Evolutionary conservation across 2,888 invertebrate species (phyloP), one percentile per base, ranked within the genome.

Genomic region (Gisinianus flammeolus): DNA sequence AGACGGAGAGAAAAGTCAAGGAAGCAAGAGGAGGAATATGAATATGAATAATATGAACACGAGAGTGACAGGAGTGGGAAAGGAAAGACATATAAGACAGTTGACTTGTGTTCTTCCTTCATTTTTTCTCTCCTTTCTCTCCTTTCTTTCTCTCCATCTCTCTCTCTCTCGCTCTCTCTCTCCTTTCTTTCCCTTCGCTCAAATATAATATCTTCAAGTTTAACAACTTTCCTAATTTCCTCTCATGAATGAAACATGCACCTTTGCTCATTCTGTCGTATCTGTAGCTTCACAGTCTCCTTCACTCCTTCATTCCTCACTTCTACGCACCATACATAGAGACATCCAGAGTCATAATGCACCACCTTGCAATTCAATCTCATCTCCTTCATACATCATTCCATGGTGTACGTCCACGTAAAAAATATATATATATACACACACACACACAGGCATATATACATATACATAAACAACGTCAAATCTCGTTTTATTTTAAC

Each of bases 151-250:
- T n/a, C n/a, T n/a, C n/a, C n/a, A n/a, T n/a, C n/a, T n/a, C n/a
- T n/a, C n/a, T n/a, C n/a, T n/a, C n/a, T n/a, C n/a, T n/a, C n/a
- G n/a, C n/a, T n/a, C n/a, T n/a, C n/a, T n/a, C n/a, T n/a, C n/a
- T n/a, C n/a, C n/a, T n/a, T n/a, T n/a, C n/a, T n/a, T n/a, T n/a
- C n/a, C n/a, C n/a, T n/a, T n/a, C n/a, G n/a, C n/a, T n/a, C n/a
- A n/a, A n/a, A n/a, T n/a, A 26, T 62, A 26, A 62, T 62, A 62
- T 26, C 62, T 62, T 24, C 26, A 26, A 62, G 8, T 62, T 62
- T 62, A 62, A 62, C 26, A 62, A 62, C 62, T 62, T 62, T 62
- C 28, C 24, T 62, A 62, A 62, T 62, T 62, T 62, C 16, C 5
- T 26, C 26, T 62, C 62, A 62, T 62, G 28, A 62, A 62, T 62